Base-by-base conservation (phyloP, 30 jellyfish, hydroid and myxozoan species). In the Cassiopea xamachana region DNA sequence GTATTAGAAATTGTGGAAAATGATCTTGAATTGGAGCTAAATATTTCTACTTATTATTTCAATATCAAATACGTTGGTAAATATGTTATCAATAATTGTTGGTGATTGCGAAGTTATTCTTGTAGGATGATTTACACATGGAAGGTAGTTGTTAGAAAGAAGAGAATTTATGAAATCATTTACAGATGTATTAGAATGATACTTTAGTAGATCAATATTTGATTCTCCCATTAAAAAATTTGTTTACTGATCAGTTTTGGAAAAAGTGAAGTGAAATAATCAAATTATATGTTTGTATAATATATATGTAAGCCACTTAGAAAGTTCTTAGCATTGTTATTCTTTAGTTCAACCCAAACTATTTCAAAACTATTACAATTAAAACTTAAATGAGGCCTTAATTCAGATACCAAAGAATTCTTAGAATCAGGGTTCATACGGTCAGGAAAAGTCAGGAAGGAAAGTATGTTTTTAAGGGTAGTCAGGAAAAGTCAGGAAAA, bases 341-440 rank as follows among this genome's bases (percentile, higher is more conserved):
- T 84, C 8, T 60, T 49, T 19, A 84, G 18, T 55, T 71, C 92
- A 45, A 84, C 86, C 92, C 92, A 84, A 18, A 71, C 86, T 48
- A 86, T 73, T 84, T 84, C 92, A 84, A 49, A 84, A 68, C 70
- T 86, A 70, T 70, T 2, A 68, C 69, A 67, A 73, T 13, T 18
- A 45, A 68, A 16, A 50, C 50, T 12, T 45, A 82, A 44, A 59
- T 46, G 46, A 82, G 50, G 44, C 50, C 91, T 10, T 82, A 61
- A 48, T 46, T 82, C 64, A 48, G 77, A 60, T 46, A 18, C 64
- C 69, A 82, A 51, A 44, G 91, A 82, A 39, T 82, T 51, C 44
- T 82, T 82, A 50, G 64, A 46, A 69, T n/a, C n/a, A n/a, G n/a
- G n/a, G n/a, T n/a, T n/a, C n/a, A n/a, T n/a, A n/a, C n/a, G n/a